Base-by-base conservation (phyloP, 2,113 vertebrate genomes). In the Albula goreensis region DNA sequence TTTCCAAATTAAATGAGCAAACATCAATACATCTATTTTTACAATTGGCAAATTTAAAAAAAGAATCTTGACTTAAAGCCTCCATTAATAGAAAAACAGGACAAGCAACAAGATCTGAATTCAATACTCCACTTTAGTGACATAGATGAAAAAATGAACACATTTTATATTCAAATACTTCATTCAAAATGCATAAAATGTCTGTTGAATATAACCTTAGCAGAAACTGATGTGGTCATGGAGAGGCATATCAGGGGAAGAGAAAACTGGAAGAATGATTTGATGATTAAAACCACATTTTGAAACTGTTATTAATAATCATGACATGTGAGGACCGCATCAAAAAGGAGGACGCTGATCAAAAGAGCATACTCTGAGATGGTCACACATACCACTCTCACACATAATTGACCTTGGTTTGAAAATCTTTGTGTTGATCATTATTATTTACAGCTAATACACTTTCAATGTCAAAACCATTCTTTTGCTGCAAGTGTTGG, bases 261-360 rank as follows among this genome's bases (percentile, higher is more conserved):
- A 88, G 91, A 91, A 89, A 89, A 92, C 83, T 88, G 91, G 89
- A 92, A 89, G 90, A 90, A 83, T 87, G 89, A 87, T 90, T 91
- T 90, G 88, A 89, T 87, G 85, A 88, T 25, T 17, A 5, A 19
- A 17, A 82, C 50, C 86, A 83, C 81, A 85, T 83, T 81, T 78
- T 63, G 63, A 88, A 87, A 86, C 77, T 85, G 52, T 85, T 56
- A 57, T 88, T 81, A 85, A 78, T 86, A 86, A 87, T 88, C 80
- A 89, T 52, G 86, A 79, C 87, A 83, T 89, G 85, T 92, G 90
- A 91, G 91, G 92, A 91, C 88, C 90, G 91, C 70, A 92, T 94
- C 89, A 88, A 91, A 91, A 89, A 90, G 88, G 89, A 90, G 90
- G 84, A 89, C 86, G 84, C 80, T 91, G 86, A 92, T 92, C 81